Base-by-base conservation (phyloP, 1,140 invertebrate species). In the Homarus americanus region DNA sequence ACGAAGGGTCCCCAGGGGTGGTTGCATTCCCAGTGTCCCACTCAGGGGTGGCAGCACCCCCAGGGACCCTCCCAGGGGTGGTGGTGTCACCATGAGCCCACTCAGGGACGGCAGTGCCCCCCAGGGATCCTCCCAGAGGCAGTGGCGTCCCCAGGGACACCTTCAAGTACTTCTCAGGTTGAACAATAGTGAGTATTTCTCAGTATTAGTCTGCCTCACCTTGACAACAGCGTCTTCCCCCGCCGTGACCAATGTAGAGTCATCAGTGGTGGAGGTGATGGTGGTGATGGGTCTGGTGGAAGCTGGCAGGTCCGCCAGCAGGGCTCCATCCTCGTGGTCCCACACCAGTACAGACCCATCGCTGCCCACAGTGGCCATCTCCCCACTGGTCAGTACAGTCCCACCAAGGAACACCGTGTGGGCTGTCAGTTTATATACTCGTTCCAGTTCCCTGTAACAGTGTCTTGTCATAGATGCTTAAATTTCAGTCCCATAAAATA, bases 391-490 rank as follows among this genome's bases (percentile, higher is more conserved):
- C 44, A 90, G 53, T 15, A 90, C 28, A 2, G 34, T 40, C 17
- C 88, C 88, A 24, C 88, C 88, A 24, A 90, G 88, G 80, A 90
- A 90, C 44, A 90, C 88, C 0, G 73, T 63, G 36, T 90, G 88
- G 49, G 88, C 88, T 17, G 49, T 75, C 32, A 90, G 82, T 20
- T 38, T 41, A 20, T 90, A 76, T 1, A 90, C 20, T 3, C 88
- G 79, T 36, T 75, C 80, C 34, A 90, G 88, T 0, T 72, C 79
- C 53, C 88, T 90, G 86, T 9, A 69, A 49, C 2, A n/a, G 15
- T 28, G 20, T 5, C 0, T 34, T 24, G 1, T 2, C 20, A 36
- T 2, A 15, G 15, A 7, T 41, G 12, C 38, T 5, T 78, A 12
- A 9, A 38, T 78, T n/a, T 12, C 75, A 34, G 5, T 38, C 34